Conservation (phyloP, 2,113 vertebrate genomes). For the Plecotus auritus region DNA sequence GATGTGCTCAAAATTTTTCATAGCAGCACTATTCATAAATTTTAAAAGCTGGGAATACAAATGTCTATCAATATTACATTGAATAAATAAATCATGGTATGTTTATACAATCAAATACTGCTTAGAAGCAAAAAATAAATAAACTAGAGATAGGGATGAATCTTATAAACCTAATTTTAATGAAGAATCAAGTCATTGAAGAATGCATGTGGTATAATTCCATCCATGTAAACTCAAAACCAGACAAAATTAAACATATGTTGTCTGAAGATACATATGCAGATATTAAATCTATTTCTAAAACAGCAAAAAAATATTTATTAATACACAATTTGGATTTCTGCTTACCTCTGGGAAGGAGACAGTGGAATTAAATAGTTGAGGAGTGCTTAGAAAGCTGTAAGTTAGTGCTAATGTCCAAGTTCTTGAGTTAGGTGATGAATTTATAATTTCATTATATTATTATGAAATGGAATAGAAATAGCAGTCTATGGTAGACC, state of each 20-base stretch:
- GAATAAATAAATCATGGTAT: conserved; percentile 26
- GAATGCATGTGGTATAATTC: neutral
- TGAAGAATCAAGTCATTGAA: neutral
- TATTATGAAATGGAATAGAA: neutral
- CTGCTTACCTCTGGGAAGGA: neutral
- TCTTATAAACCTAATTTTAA: conserved; percentile 4
- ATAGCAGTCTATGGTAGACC: neutral
- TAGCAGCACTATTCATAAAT: neutral
- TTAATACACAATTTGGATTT: neutral
- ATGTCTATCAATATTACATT: conserved; percentile 7
- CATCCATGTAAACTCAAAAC: neutral
- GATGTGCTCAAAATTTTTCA: neutral
- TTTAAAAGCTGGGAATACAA: conserved; percentile 5
- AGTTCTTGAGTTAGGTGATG: neutral
- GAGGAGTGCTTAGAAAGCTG: neutral
- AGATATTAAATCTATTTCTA: neutral
- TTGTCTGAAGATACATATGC: neutral
- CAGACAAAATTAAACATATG: neutral
- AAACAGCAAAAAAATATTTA: neutral
- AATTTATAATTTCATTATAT: neutral
- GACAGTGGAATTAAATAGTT: neutral
- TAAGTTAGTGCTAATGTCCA: neutral
- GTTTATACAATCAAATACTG: conserved; percentile 11
- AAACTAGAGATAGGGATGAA: neutral
- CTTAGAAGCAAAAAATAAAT: conserved; percentile 16